A percentile compares a stretch with the other conserved stretches of the same genome.
Evolutionary conservation across 2,888 invertebrate genomes (phyloP).

Genomic region (Drosophila anceps): DNA sequence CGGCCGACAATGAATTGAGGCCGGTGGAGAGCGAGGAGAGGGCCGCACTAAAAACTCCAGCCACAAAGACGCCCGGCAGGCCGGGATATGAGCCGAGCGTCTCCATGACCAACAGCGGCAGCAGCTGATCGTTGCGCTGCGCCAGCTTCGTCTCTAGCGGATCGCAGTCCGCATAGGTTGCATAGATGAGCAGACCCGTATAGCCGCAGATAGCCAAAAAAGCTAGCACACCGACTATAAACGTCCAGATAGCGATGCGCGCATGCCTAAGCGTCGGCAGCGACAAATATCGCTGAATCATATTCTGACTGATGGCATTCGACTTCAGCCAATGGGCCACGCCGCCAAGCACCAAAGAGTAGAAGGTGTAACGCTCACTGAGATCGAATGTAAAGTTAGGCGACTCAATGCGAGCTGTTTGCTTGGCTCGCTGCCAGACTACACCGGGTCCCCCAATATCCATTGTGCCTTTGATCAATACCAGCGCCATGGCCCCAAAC

Average conservation of each 20-base stretch:
- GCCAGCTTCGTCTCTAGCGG: conserved; percentile 92
- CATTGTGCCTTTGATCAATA: conserved; percentile 88
- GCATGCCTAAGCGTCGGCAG: conserved; percentile 88
- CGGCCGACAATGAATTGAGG: conserved; percentile 91
- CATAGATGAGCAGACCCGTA: conserved; percentile 94
- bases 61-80: conserved; percentile 94
- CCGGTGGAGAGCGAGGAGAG: conserved; percentile 93
- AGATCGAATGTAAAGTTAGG: conserved; percentile 89
- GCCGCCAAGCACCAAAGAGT: conserved; percentile 90
- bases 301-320: conserved; percentile 91
- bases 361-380: conserved; percentile 90
- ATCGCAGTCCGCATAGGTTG: conserved; percentile 93
- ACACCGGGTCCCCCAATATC: conserved; percentile 88
- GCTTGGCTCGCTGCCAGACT: conserved; percentile 87
- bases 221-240: conserved; percentile 91
- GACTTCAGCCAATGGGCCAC: conserved; percentile 90
- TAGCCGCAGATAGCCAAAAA: conserved; percentile 93
- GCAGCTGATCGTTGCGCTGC: conserved; percentile 91
- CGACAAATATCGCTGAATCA: conserved; percentile 92
- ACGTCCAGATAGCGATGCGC: conserved; percentile 87
- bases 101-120: conserved; percentile 94
- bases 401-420: conserved; percentile 88
- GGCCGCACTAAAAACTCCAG: conserved; percentile 96
- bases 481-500: conserved; percentile 89
- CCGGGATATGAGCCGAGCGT: conserved; percentile 92